Conservation (phyloP, 2,888 invertebrate species). For the Aquatica leii region DNA sequence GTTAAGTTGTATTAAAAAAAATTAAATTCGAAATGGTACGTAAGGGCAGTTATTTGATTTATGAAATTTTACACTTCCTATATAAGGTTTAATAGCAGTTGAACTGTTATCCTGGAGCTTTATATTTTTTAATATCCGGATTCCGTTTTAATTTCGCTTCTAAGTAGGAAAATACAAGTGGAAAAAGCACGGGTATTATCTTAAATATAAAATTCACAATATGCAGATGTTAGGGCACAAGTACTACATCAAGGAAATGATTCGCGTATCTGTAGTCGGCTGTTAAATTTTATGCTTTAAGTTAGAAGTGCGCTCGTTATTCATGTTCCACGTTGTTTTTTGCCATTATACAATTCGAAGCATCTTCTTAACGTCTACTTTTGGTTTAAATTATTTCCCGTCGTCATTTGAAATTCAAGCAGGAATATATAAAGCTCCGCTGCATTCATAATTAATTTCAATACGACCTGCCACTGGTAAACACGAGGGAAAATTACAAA, state of each 20-base stretch:
- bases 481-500: slow-evolving; percentile 2
- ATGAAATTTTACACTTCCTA: slow-evolving; percentile 11
- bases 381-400: slow-evolving; percentile 32
- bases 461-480: slow-evolving; percentile 7
- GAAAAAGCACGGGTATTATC: slow-evolving; percentile 30
- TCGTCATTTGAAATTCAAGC: slow-evolving; percentile 23
- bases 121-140: slow-evolving; percentile 38
- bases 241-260: slow-evolving; percentile 42
- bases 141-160: slow-evolving; percentile 29
- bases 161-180: slow-evolving; percentile 32
- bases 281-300: slow-evolving; percentile 54
- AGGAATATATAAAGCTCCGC: slow-evolving; percentile 19
- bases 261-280: slow-evolving; percentile 49
- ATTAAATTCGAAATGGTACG: slow-evolving; percentile 8
- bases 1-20: slow-evolving; percentile 3
- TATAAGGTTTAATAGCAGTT: slow-evolving; percentile 6
- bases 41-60: slow-evolving; percentile 7
- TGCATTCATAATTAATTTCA: slow-evolving; percentile 18
- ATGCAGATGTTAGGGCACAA: slow-evolving; percentile 42
- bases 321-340: slow-evolving; percentile 41
- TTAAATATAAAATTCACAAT: slow-evolving; percentile 48
- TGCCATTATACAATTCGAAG: slow-evolving; percentile 34
- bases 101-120: slow-evolving; percentile 20
- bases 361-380: slow-evolving; percentile 36
- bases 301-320: slow-evolving; percentile 52